Base-by-base conservation (phyloP, 2,797 vertebrate species). In the Neostethus bicornis region DNA sequence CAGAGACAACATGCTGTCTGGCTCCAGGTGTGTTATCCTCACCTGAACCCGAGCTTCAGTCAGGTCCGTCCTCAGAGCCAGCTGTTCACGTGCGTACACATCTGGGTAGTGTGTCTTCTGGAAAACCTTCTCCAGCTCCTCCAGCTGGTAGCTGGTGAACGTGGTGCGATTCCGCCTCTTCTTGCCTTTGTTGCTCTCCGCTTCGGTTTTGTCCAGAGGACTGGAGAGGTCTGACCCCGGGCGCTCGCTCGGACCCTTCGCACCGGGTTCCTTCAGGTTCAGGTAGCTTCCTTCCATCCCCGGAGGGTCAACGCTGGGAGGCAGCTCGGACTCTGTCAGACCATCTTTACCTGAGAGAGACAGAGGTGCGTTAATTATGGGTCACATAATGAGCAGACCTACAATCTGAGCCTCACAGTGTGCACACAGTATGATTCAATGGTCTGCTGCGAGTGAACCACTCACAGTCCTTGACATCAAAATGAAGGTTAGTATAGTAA, bases 61-160 rank as follows among this genome's bases (percentile, higher is more conserved):
- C 80, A 98, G 92, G 80, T 97, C 96, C 0, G 96, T 98, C 87
- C 96, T 93, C 90, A 97, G 94, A 56, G 96, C 96, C 87, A 98
- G 92, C 86, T 97, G 96, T 86, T 98, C 96, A 4, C 96, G 93
- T 4, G 96, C 96, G 0, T 97, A 97, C 64, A 98, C 96, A 2
- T 98, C 96, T 0, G 96, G 96, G 79, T 98, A 98, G 86, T 98
- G 96, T 4, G 96, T 97, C 90, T 97, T 98, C 91, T 97, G 96
- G 86, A 98, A 98, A 79, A 97, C 95, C 51, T 97, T 97, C 85
- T 98, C 96, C 84, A 98, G 90, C 83, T 98, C 96, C 68, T 97
- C 96, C 77, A 98, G 89, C 88, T 98, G 96, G 88, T 96, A 97
- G 70, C 95, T 96, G 16, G 95, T 98, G 87, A 98, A 98, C 9